phyloP scores from a whole-genome alignment of 2,113 vertebrate genomes.

The Eclectus roratus region DNA sequence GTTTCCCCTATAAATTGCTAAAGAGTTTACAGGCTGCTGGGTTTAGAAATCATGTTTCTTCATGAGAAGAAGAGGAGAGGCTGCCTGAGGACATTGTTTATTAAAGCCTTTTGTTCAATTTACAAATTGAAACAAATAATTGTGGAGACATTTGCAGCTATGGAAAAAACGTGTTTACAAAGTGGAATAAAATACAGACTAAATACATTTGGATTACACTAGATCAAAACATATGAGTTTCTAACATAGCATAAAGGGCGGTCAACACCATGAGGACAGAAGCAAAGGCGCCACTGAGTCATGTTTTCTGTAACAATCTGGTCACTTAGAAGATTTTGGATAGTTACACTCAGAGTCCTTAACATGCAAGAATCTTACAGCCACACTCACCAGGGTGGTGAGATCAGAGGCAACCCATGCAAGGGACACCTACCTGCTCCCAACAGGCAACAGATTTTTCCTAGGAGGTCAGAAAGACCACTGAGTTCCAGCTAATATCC shows the following conservation, averaged over 20 bases:
- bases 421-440: background rate
- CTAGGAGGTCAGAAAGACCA: background rate
- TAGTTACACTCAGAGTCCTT: background rate
- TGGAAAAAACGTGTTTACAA: conserved; percentile 80
- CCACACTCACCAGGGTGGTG: background rate
- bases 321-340: conserved; percentile 18
- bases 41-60: conserved; percentile 35
- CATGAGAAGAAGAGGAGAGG: conserved; percentile 31
- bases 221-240: conserved; percentile 56
- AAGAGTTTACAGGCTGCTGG: conserved; percentile 22
- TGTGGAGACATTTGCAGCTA: conserved; percentile 77
- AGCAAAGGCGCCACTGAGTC: conserved; percentile 71
- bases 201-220: conserved; percentile 75
- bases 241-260: conserved; percentile 53
- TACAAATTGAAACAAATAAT: conserved; percentile 83
- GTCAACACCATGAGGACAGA: conserved; percentile 11
- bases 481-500: background rate
- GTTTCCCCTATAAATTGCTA: background rate
- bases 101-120: conserved; percentile 78
- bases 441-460: background rate
- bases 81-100: conserved; percentile 75
- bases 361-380: background rate
- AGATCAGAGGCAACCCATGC: background rate
- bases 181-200: conserved; percentile 77
- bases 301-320: conserved; percentile 41